These are phyloP conservation scores for Bubo bubo DNA, from an alignment of 2,113 vertebrate species.

Conservation along the genomic window DNA sequence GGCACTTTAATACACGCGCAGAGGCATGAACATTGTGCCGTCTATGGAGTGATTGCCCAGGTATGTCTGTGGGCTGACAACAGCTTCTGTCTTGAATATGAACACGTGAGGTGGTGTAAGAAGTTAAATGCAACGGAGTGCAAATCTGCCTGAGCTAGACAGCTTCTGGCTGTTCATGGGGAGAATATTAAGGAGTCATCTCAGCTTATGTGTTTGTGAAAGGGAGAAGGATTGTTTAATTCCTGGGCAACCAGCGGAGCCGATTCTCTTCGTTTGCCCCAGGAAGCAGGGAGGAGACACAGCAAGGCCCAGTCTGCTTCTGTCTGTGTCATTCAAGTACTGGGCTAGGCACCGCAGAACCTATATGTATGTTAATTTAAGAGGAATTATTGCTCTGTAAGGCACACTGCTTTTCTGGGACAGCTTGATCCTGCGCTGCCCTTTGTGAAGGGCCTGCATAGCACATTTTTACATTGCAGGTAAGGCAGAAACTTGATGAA, in stretches of 20 bases:
- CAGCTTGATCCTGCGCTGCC: not conserved
- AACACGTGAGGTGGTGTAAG: not conserved
- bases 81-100: not conserved
- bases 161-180: fast-evolving
- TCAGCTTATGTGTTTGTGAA: not conserved
- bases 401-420: not conserved
- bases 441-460: not conserved
- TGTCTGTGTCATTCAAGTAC: not conserved
- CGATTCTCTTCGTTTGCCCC: not conserved
- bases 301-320: not conserved
- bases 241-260: not conserved
- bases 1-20: not conserved
- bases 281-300: not conserved
- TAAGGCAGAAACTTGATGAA: not conserved
- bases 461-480: not conserved
- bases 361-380: not conserved
- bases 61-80: not conserved
- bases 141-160: not conserved
- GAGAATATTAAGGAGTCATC: not conserved
- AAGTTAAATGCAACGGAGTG: not conserved
- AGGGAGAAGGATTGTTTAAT: not conserved
- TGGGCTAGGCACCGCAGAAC: not conserved
- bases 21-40: not conserved
- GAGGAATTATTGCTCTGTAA: not conserved
- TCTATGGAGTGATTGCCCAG: not conserved